Evolutionary conservation across 2,113 vertebrate species (phyloP).

Genomic region (Syngnathoides biaculeatus): DNA sequence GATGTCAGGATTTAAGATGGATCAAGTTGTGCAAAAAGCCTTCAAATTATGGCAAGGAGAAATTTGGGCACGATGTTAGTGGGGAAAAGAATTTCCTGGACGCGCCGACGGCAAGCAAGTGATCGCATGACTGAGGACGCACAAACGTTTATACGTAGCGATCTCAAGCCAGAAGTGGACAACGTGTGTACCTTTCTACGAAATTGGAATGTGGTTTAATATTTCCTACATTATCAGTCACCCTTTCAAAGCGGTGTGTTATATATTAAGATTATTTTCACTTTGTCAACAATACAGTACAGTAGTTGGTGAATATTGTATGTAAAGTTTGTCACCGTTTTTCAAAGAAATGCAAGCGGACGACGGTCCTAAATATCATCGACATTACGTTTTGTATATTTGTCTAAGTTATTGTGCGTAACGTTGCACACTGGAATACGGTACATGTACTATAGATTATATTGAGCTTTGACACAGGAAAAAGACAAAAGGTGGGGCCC

Average conservation of each 20-base stretch:
- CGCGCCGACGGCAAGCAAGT: not conserved
- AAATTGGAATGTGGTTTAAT: slow-evolving; percentile 25
- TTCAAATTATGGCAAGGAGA: not conserved
- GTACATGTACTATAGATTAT: not conserved
- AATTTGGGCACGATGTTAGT: not conserved
- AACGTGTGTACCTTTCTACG: slow-evolving; percentile 30
- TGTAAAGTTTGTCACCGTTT: slow-evolving; percentile 38
- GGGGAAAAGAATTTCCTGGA: slow-evolving; percentile 30
- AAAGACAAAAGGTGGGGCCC: no score
- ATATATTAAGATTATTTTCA: slow-evolving; percentile 23
- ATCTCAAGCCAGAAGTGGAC: slow-evolving; percentile 9
- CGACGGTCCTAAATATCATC: slow-evolving; percentile 43
- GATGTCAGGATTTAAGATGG: not conserved
- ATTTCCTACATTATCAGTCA: slow-evolving; percentile 50
- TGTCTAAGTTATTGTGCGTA: slow-evolving; percentile 53
- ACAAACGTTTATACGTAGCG: slow-evolving; percentile 50
- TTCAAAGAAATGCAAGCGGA: slow-evolving; percentile 20
- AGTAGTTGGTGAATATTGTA: slow-evolving; percentile 28
- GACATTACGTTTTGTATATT: slow-evolving; percentile 46
- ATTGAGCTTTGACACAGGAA: not conserved
- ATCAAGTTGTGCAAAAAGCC: not conserved
- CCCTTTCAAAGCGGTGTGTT: slow-evolving; percentile 29
- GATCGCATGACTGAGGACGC: slow-evolving; percentile 38
- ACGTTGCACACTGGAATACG: slow-evolving; percentile 26
- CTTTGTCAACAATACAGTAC: slow-evolving; percentile 25